Percentiles rank a stretch among this genome's conserved stretches.
Evolutionary conservation across 2,113 vertebrate genomes (phyloP).

Genomic region (Gasterosteus nipponicus): DNA sequence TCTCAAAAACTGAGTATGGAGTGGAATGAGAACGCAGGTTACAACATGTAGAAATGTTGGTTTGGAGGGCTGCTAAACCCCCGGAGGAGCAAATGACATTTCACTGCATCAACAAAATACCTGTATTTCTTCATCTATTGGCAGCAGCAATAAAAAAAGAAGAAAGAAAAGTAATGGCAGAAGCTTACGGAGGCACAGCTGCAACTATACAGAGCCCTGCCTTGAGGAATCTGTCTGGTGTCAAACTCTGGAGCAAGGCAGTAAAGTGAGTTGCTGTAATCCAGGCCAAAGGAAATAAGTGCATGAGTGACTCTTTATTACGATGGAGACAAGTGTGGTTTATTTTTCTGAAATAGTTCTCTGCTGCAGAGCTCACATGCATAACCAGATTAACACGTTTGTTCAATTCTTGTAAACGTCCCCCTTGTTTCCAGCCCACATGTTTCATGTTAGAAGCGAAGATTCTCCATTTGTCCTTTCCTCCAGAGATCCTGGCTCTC

Average conservation of each 20-base stretch:
- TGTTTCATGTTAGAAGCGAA: neutral
- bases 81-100: slow-evolving; percentile 7
- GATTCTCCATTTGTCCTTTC: neutral
- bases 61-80: neutral
- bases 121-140: neutral
- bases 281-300: slow-evolving; percentile 21
- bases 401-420: neutral
- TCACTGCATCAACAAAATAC: slow-evolving; percentile 1
- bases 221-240: slow-evolving; percentile 19
- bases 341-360: neutral
- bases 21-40: slow-evolving; percentile 12
- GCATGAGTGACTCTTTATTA: slow-evolving; percentile 5
- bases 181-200: slow-evolving; percentile 2
- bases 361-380: neutral
- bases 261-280: slow-evolving; percentile 18
- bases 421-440: neutral
- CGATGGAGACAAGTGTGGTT: neutral
- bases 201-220: slow-evolving; percentile 1
- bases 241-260: slow-evolving; percentile 24
- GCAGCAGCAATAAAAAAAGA: neutral
- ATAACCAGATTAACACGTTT: neutral
- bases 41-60: slow-evolving; percentile 7
- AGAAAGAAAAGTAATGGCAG: neutral
- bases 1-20: neutral
- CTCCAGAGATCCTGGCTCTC: neutral